Percentiles rank a stretch among this genome's conserved stretches.
Evolutionary conservation across 2,797 vertebrate species (phyloP).

Genomic region (Euphonia xanthogaster): DNA sequence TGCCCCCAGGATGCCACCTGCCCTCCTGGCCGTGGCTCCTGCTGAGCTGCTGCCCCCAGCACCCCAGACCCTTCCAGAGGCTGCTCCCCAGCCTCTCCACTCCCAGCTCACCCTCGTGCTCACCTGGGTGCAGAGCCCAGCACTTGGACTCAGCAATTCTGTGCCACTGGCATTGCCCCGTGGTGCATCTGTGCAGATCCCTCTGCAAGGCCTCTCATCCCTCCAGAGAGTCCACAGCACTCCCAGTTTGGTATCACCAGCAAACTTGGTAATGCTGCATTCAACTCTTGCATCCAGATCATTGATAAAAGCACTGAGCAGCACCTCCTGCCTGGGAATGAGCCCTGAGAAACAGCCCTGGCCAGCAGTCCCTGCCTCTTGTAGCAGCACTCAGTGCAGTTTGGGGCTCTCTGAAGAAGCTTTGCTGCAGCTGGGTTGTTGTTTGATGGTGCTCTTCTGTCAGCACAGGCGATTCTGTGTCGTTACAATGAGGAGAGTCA

Average conservation of each 20-base stretch:
- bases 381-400: no score
- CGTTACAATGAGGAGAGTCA: conserved; percentile 78
- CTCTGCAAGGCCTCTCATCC: background rate
- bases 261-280: background rate
- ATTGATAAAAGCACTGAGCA: background rate
- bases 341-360: background rate
- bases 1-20: background rate
- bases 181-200: background rate
- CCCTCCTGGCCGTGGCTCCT: background rate
- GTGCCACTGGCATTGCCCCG: accelerated
- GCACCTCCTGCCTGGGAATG: background rate
- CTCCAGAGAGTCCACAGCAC: background rate
- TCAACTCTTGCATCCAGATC: background rate
- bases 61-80: background rate
- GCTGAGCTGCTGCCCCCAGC: background rate
- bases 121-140: background rate
- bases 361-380: accelerated
- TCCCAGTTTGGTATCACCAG: background rate
- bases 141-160: background rate
- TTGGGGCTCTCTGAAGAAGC: background rate
- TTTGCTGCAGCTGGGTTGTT: background rate
- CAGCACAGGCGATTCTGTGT: conserved; percentile 89
- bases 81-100: background rate
- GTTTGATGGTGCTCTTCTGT: background rate
- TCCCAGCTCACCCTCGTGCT: background rate